Percentiles rank a stretch among this genome's conserved stretches.
These are phyloP conservation scores for Anguilla anguilla DNA, from an alignment of 2,797 vertebrate species.

Conservation along the genomic window DNA sequence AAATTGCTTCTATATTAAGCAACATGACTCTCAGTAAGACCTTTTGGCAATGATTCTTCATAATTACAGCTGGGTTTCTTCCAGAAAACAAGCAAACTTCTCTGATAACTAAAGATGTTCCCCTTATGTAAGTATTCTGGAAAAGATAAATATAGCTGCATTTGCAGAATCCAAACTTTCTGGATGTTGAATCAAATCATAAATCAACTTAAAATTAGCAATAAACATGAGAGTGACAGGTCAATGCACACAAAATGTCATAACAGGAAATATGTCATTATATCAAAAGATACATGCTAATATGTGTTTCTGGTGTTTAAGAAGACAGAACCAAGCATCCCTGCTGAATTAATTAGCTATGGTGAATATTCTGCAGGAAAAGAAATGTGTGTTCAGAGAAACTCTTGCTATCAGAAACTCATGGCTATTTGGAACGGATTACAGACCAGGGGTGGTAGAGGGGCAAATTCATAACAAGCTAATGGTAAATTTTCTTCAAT, in stretches of 20 bases:
- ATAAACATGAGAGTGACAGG: neutral
- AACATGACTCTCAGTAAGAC: neutral
- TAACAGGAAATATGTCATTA: neutral
- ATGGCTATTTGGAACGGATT: neutral
- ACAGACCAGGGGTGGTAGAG: neutral
- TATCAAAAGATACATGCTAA: neutral
- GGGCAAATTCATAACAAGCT: too few species aligned
- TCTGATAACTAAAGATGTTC: neutral
- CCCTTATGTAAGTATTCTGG: neutral
- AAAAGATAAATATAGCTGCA: neutral
- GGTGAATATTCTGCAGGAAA: neutral
- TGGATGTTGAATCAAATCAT: neutral
- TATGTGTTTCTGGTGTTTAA: neutral
- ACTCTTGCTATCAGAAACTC: neutral
- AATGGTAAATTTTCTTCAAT: too few species aligned
- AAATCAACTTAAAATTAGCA: neutral
- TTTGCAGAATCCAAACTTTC: neutral
- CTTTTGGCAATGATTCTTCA: neutral
- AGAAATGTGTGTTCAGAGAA: neutral
- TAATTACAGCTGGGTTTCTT: neutral
- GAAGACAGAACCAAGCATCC: neutral
- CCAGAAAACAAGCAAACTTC: neutral
- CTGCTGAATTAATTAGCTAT: neutral
- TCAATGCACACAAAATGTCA: neutral
- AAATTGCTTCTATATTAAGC: conserved; percentile 25